Evolutionary conservation across 2,797 vertebrate species (phyloP).

Genomic region (Poeciliopsis presidionis): DNA sequence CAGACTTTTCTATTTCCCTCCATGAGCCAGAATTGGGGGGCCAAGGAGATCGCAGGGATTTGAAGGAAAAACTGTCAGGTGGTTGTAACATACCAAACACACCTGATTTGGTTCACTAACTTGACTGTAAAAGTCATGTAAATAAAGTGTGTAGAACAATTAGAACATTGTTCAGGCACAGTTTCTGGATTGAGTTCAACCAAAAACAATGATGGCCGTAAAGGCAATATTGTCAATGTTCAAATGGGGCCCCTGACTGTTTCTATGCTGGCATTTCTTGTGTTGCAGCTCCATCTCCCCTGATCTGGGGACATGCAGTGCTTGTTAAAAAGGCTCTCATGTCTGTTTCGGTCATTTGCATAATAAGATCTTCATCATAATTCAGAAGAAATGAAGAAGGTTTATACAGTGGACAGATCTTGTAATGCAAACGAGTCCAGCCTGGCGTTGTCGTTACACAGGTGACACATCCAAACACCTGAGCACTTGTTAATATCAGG

Average conservation of each 20-base stretch:
- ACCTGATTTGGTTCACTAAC: background rate
- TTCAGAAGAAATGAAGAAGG: background rate
- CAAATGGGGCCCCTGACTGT: background rate
- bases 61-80: background rate
- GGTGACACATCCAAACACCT: background rate
- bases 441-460: background rate
- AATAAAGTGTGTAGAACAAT: background rate
- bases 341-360: slow-evolving; percentile 4
- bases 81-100: background rate
- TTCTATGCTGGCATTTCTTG: slow-evolving; percentile 10
- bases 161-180: background rate
- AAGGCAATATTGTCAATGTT: background rate
- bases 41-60: background rate
- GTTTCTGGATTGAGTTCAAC: background rate
- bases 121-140: background rate
- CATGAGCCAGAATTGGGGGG: background rate
- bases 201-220: background rate
- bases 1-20: background rate
- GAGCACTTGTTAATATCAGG: background rate
- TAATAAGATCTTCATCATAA: background rate
- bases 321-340: background rate
- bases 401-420: background rate
- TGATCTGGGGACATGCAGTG: background rate
- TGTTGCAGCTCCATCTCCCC: background rate
- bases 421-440: background rate